Evolutionary conservation across 2,888 invertebrate genomes (phyloP).

Genomic region (Agrotis segetum): DNA sequence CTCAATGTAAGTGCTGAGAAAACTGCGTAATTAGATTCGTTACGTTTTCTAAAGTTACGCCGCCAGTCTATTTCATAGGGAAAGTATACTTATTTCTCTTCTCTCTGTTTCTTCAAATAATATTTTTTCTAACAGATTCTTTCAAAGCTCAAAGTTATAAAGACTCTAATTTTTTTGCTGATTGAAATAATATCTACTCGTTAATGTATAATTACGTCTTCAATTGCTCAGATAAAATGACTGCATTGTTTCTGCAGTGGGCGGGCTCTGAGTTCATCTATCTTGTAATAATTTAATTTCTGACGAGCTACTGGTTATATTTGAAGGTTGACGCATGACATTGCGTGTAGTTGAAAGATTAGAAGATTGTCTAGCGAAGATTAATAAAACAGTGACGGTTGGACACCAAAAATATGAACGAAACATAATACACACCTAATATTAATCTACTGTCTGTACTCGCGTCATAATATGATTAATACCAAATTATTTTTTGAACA

Average conservation of each 20-base stretch:
- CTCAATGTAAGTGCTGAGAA: slow-evolving; percentile 29
- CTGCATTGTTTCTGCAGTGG: slow-evolving; percentile 30
- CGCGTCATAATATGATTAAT: slow-evolving; percentile 2
- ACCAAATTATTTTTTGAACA: neutral
- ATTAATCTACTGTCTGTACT: slow-evolving; percentile 9
- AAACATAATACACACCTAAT: neutral
- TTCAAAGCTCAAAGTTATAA: no score
- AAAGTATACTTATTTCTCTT: no score
- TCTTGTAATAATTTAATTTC: slow-evolving; percentile 39
- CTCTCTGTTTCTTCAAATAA: neutral
- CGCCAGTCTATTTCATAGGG: neutral
- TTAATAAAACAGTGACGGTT: slow-evolving; percentile 34
- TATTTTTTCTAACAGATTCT: neutral
- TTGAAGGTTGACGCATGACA: slow-evolving; percentile 44
- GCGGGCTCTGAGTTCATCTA: slow-evolving; percentile 23
- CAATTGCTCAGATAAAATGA: slow-evolving; percentile 20
- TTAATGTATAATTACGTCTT: neutral
- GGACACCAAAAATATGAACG: slow-evolving; percentile 9
- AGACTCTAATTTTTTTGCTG: neutral
- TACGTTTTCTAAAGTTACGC: neutral
- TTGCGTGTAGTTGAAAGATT: slow-evolving; percentile 45
- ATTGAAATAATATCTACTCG: neutral
- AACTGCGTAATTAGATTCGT: slow-evolving; percentile 23
- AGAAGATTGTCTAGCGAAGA: slow-evolving; percentile 21
- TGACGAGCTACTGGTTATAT: slow-evolving; percentile 11